Percentiles rank a stretch among this genome's conserved stretches.
Evolutionary conservation across 2,797 vertebrate genomes (phyloP).

Genomic region (Cheirogaleus major): DNA sequence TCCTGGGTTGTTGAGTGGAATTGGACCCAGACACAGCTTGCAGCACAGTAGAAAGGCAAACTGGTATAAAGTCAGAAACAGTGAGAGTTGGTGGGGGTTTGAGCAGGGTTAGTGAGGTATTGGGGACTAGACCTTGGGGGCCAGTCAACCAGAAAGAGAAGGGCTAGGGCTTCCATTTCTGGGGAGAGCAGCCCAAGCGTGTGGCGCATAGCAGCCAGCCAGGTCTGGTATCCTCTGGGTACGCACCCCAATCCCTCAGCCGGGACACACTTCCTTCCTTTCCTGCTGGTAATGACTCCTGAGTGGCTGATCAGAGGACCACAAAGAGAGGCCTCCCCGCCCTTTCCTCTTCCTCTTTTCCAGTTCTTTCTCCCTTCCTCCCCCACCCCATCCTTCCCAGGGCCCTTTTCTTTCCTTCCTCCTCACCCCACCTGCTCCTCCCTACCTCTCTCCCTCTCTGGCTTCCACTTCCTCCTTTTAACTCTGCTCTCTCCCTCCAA

Average conservation of each 20-base stretch:
- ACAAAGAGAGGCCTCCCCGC: slow-evolving; percentile 53
- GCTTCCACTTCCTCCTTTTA: not conserved
- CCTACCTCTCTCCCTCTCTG: not conserved
- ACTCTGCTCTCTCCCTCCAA: not conserved
- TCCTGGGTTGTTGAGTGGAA: not conserved
- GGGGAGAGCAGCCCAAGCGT: not conserved
- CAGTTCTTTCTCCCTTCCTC: slow-evolving; percentile 53
- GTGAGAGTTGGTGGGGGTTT: not conserved
- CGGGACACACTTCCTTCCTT: slow-evolving; percentile 71
- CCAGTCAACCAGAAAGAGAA: not conserved
- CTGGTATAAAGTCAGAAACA: not conserved
- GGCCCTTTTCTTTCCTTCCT: slow-evolving; percentile 59
- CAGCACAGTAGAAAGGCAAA: not conserved
- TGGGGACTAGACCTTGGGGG: not conserved
- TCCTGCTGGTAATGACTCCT: slow-evolving; percentile 48
- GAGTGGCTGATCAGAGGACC: slow-evolving; percentile 11
- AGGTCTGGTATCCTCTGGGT: slow-evolving; percentile 57
- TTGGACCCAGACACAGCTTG: not conserved
- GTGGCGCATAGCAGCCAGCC: not conserved
- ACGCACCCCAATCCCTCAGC: slow-evolving; percentile 19
- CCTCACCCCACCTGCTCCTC: slow-evolving; percentile 30
- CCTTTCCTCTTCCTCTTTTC: slow-evolving; percentile 78
- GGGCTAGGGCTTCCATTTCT: not conserved
- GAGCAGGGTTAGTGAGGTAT: not conserved
- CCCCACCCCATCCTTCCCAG: slow-evolving; percentile 29